Base-by-base conservation (phyloP, 2,888 invertebrate species). In the Ischnus inquisitorius region DNA sequence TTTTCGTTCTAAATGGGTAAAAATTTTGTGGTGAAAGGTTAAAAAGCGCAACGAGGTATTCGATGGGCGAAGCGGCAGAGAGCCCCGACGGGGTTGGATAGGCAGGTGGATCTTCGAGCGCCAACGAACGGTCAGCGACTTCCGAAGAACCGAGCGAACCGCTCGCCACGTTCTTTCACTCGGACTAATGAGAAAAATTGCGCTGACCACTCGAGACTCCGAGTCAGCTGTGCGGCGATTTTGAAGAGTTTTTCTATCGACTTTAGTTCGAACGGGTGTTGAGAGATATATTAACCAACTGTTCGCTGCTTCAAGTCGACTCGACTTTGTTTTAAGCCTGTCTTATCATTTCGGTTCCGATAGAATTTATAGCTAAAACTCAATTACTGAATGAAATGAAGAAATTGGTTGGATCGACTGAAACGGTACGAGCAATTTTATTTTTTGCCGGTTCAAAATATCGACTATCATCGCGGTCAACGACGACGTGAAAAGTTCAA, bases 61-160 rank as follows among this genome's bases (percentile, higher is more conserved):
- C 54, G 22, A 3, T 10, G 22, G 22, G 34, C 34, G 39, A 41
- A 57, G 3, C 43, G 28, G 77, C 51, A 48, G 67, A 72, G 69
- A 28, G 60, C 48, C 16, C 46, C 60, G 25, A 60, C 34, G 75
- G 46, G 51, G 71, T 25, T 65, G 10, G 39, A 10, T 14, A 65
- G 83, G 77, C 83, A 84, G 83, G 83, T 84, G 83, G 69, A 80
- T 64, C 71, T 51, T 79, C 76, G 68, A 85, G 86, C 80, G 80
- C 39, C 65, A 80, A 71, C 54, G 67, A 85, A 69, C 83, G 79
- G 83, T 83, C 77, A 77, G 83, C 68, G 64, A 54, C 76, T 64
- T 76, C 69, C 80, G 75, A 75, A 46, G 67, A 81, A 81, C 80
- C 39, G 51, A 6, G 77, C 72, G 43, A 16, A 62, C 60, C 57